Percentiles rank a stretch among this genome's conserved stretches.
phyloP scores from a whole-genome alignment of 2,797 vertebrate genomes.

The Pteropus rufus region DNA sequence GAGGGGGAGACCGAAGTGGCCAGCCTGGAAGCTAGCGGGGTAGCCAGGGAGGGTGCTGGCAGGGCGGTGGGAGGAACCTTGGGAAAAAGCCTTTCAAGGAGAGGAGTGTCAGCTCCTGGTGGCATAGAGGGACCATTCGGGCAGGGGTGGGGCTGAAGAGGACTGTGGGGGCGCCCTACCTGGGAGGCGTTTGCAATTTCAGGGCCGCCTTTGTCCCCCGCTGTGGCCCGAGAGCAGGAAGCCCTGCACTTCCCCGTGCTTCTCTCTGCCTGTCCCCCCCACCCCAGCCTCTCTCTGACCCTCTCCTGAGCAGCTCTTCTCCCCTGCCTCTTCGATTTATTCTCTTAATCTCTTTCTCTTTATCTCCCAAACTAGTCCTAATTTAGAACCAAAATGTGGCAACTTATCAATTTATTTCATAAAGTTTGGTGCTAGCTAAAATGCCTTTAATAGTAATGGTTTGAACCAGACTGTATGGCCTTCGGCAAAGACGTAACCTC shows the following conservation, averaged over 20 bases:
- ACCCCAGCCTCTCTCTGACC: background rate
- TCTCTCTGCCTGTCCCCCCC: background rate
- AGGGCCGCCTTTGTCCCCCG: background rate
- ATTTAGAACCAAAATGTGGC: background rate
- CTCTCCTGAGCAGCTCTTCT: background rate
- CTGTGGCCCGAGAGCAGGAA: background rate
- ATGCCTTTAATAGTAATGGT: background rate
- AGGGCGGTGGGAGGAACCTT: background rate
- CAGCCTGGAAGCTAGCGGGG: background rate
- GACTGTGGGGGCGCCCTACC: background rate
- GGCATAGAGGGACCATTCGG: background rate
- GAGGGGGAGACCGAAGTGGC: background rate
- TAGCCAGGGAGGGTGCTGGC: background rate
- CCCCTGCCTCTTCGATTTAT: rapidly evolving
- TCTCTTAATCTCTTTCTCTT: background rate
- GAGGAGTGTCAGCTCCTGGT: background rate
- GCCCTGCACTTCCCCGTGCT: background rate
- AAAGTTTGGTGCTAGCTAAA: background rate
- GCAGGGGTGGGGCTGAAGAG: background rate
- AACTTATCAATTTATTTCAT: background rate
- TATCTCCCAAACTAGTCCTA: background rate
- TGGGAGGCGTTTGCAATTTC: background rate
- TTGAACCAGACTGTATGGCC: background rate
- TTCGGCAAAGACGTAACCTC: background rate
- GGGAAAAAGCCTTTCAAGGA: background rate